Evolutionary conservation across 2,797 vertebrate species (phyloP), one percentile per base, ranked within the genome.

Genomic region (Aphelocoma californica): DNA sequence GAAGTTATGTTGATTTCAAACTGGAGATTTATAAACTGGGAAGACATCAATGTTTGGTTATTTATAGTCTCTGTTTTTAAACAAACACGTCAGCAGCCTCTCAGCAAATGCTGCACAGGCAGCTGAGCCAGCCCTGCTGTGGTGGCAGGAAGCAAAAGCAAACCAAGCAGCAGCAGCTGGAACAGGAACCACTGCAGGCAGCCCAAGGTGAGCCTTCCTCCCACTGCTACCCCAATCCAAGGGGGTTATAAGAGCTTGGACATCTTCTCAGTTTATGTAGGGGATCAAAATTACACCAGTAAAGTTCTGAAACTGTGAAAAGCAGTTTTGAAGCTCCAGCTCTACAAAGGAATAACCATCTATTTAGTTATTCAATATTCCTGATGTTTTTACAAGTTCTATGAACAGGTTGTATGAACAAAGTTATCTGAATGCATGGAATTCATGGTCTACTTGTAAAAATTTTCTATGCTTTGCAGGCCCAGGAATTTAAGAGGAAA

Each of bases 131-230:
- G 45, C 50, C 31, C 31, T 32, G 11, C 62, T 26, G 78, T 2
- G 2, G 60, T 2, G 32, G 62, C 90, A 95, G 86, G 86, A 88
- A 92, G 38, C 5, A 0, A 79, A 51, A 1, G 1, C 64, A 56
- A 80, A 54, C 3, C 3, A 20, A 32, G 15, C 4, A 10, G 85
- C 60, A 56, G 47, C 71, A 74, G 72, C 92, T 93, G 92, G 77
- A 58, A 56, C 53, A 92, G 79, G 90, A 95, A 91, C 73, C 58
- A 10, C 88, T 75, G 88, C 88, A 66, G 84, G 45, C 81, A 95
- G 67, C 56, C 44, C 81, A 31, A 45, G 29, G 72, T 42, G 32
- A 57, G 45, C 70, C 69, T 29, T 44, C 51, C 65, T 44, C 54
- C 42, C 20, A 1, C 79, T 61, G 44, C 72, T 14, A 48, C 72